Base-by-base conservation (phyloP, 2,797 vertebrate genomes). In the Phataginus tetradactyla region DNA sequence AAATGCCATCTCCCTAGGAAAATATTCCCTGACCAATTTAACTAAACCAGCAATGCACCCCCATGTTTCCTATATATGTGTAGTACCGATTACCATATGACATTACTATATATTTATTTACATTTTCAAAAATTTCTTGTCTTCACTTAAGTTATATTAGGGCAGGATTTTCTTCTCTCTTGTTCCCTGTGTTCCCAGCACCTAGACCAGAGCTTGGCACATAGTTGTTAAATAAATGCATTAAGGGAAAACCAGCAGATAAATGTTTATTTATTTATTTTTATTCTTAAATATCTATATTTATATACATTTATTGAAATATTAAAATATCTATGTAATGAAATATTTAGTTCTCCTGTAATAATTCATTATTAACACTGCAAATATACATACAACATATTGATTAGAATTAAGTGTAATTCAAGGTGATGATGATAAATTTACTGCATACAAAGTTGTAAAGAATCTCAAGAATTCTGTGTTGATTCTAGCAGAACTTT, bases 381-480 rank as follows among this genome's bases (percentile, higher is more conserved):
- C 37, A 89, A 68, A 90, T 68, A 85, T 39, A 86, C 20, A n/a
- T 63, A 53, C 17, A 89, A 59, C 37, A 68, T 29, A 59, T 55
- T 68, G 34, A 83, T 83, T 75, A 90, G 86, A 78, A 77, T 72
- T 53, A 78, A 55, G 32, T 69, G 68, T 78, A 51, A 32, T 75
- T 91, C 59, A 63, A 95, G 51, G 9, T 87, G 51, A 61, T 71
- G 51, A 69, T 32, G 34, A 39, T 87, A 83, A 69, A 87, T 86
- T 79, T 42, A 92, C 27, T 72, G 63, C 27, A 92, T 53, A 90
- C 11, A 34, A 86, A 83, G 25, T 64, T 74, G 27, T 34, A 93
- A 83, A 53, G 25, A 94, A 64, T 59, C 42, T 78, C 59, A 90
- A 92, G n/a, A 83, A 74, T 84, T 94, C 64, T 87, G 42, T 59